Base-by-base conservation (phyloP, 2,797 vertebrate genomes). In the Oceanodroma leucorhoa region DNA sequence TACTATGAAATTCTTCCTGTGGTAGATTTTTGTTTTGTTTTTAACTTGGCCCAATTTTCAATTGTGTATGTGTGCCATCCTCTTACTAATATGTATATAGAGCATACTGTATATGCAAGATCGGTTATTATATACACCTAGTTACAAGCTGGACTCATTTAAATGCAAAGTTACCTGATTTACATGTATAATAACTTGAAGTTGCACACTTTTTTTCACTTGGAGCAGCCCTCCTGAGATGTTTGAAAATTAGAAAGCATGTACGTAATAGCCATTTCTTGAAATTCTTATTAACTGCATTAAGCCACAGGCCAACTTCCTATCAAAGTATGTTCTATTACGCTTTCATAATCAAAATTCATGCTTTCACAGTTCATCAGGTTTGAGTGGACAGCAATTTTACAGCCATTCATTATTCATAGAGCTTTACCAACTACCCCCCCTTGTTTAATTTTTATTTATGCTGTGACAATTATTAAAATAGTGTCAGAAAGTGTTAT, bases 81-180 rank as follows among this genome's bases (percentile, higher is more conserved):
- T 41, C n/a, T 85, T 29, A 30, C 61, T 78, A 36, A 40, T 30
- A 13, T 21, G 5, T 67, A 45, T 19, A 14, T 14, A 36, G 15
- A 83, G 23, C 26, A 41, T 40, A 30, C n/a, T 64, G 2, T 72
- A 15, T 69, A 41, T 85, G 71, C 40, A 62, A 54, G 50, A 72
- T 58, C 58, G 43, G 10, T 81, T 78, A n/a, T 45, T 83, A 23
- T 23, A 20, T 60, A 40, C 15, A 48, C 20, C 26, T 45, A 32
- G 53, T 41, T 48, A 70, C 19, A 53, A 66, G 45, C n/a, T 51
- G 45, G 26, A 38, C 32, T 88, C 15, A 92, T 94, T 88, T 90
- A 92, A 90, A 92, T 90, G 91, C 76, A 92, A 71, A 92, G 54
- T 69, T 90, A 90, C 50, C 43, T 83, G 32, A 93, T 92, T 90